Percentiles rank a stretch among this genome's conserved stretches.
phyloP scores from a whole-genome alignment of 2,113 vertebrate genomes.

The Vanacampus margaritifer region DNA sequence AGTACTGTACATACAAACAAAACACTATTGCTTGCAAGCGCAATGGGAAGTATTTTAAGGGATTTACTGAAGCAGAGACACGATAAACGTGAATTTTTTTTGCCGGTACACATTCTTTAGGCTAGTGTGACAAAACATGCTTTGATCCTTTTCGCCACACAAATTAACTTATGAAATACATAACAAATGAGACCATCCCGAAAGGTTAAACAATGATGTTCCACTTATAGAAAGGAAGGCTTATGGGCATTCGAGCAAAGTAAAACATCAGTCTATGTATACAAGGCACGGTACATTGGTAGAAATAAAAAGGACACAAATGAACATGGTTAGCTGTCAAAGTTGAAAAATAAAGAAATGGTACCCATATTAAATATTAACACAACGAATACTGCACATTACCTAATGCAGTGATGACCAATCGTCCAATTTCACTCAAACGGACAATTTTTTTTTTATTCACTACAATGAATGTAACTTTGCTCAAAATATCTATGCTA shows the following conservation, averaged over 20 bases:
- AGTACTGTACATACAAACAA: neutral
- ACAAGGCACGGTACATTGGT: neutral
- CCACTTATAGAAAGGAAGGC: neutral
- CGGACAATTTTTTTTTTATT: neutral
- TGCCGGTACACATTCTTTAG: neutral
- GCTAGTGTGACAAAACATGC: neutral
- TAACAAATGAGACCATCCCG: neutral
- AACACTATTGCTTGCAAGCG: too few species aligned
- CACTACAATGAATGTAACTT: too few species aligned
- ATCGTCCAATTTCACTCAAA: neutral
- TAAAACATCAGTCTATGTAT: neutral
- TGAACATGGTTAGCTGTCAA: neutral
- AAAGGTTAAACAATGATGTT: neutral
- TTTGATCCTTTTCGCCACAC: neutral
- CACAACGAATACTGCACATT: neutral
- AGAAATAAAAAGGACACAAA: neutral
- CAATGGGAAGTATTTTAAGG: too few species aligned
- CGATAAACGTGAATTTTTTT: neutral
- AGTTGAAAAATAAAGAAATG: neutral
- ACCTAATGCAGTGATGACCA: too few species aligned
- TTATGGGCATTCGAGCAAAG: neutral
- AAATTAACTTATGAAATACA: neutral
- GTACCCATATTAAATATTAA: neutral
- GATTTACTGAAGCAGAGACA: neutral
- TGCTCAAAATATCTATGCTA: too few species aligned